phyloP scores from a whole-genome alignment of 2,797 vertebrate species.

The Poeciliopsis turneri region DNA sequence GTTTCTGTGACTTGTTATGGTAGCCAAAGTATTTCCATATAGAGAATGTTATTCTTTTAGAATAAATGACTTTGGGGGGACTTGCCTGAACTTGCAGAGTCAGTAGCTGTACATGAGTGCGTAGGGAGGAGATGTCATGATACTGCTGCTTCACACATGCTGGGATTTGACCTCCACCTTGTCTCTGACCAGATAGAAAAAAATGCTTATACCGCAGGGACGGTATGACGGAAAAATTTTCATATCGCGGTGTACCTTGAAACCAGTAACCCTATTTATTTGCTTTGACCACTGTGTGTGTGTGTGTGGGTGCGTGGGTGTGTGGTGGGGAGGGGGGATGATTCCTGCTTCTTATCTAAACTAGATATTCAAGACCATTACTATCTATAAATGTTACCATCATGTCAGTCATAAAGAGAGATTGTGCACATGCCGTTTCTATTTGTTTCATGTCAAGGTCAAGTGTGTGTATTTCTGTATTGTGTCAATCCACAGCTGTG shows the following conservation, averaged over 20 bases:
- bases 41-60: not conserved
- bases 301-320: too few species aligned
- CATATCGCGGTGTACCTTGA: not conserved
- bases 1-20: not conserved
- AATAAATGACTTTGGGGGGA: not conserved
- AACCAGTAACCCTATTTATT: not conserved
- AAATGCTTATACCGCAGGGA: not conserved
- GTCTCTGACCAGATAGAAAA: not conserved
- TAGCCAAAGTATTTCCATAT: not conserved
- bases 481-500: conserved; percentile 71
- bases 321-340: too few species aligned
- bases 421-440: conserved; percentile 41
- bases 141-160: not conserved
- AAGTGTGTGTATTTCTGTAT: conserved; percentile 49
- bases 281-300: too few species aligned
- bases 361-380: conserved; percentile 36
- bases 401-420: conserved; percentile 52
- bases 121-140: not conserved
- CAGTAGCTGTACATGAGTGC: not conserved
- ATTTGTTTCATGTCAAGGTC: conserved; percentile 72
- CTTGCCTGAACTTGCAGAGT: not conserved
- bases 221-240: not conserved
- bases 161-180: not conserved
- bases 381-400: conserved; percentile 50
- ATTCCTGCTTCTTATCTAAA: conserved; percentile 41